Evolutionary conservation across 2,888 invertebrate genomes (phyloP), one percentile per base, ranked within the genome.

Genomic region (Eilema depressum): DNA sequence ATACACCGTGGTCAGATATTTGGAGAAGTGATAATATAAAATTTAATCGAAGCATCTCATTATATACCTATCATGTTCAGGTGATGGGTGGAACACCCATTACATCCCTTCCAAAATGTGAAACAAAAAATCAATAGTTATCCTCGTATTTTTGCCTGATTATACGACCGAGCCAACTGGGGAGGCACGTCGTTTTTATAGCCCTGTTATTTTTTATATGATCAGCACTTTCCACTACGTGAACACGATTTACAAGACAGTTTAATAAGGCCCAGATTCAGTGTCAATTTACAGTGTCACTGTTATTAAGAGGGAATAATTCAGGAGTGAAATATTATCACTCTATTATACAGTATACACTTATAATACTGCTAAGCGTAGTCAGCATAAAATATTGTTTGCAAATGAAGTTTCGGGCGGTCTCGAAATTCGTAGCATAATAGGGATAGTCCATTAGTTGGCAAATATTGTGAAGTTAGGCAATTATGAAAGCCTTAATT

Each of bases 201-300:
- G 82, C 78, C 87, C 89, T 89, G 91, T 92, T 92, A 92, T 92
- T 92, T 92, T 93, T 92, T 92, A 93, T 92, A 89, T 86, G 82
- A 85, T 86, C 86, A 86, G 85, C 88, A 88, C 86, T 91, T 84
- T 84, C 81, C 85, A 83, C 83, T 78, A 80, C 77, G 86, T 75
- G 83, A 77, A 76, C 77, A 78, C 85, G 80, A 88, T 86, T 88
- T 86, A 86, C 84, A 84, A 80, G 81, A 81, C 85, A 85, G 77
- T 85, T 81, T 86, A 86, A 87, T 86, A 86, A 86, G 84, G 82
- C 81, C 84, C 83, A 79, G 81, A 83, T 83, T 81, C 79, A 74
- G 70, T 70, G 78, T 74, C 82, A 81, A 83, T 85, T 83, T 85
- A 76, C 74, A 66, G 70, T 71, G 70, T 73, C 75, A 74, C 57